Conservation (phyloP, 2,113 vertebrate species). For the Danionella cerebrum region DNA sequence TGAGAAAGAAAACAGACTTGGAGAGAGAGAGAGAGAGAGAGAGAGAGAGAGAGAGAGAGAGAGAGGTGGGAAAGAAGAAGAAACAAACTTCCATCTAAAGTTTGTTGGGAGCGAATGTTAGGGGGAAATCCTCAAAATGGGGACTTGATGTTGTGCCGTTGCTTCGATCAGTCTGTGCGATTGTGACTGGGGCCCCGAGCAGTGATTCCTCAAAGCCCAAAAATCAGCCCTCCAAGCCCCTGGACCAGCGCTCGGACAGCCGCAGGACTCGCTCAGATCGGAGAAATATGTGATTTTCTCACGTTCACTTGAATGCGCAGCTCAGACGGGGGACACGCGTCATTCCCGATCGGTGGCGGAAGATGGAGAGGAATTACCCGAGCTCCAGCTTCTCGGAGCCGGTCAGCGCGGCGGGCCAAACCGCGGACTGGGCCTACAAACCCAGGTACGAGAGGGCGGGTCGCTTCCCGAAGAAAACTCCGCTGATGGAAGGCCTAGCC, state of each 20-base stretch:
- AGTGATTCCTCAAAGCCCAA: slow-evolving; percentile 25
- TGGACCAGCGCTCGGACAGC: slow-evolving; percentile 13
- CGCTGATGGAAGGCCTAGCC: slow-evolving; percentile 61
- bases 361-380: slow-evolving; percentile 92
- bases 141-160: slow-evolving; percentile 56
- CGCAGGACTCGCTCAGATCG: slow-evolving; percentile 5
- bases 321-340: slow-evolving; percentile 57
- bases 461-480: slow-evolving; percentile 64
- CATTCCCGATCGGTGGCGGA: slow-evolving; percentile 61
- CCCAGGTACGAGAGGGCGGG: slow-evolving; percentile 75
- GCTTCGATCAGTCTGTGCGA: slow-evolving; percentile 39
- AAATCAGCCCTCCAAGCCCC: slow-evolving; percentile 17
- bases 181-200: slow-evolving; percentile 40
- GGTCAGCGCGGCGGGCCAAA: slow-evolving; percentile 70
- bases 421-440: slow-evolving; percentile 88
- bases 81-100: slow-evolving; percentile 45
- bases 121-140: slow-evolving; percentile 73
- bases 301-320: slow-evolving; percentile 57
- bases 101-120: slow-evolving; percentile 67
- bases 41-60: not conserved
- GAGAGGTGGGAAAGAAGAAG: not conserved
- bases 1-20: not conserved
- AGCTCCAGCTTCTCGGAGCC: slow-evolving; percentile 79
- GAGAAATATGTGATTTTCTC: slow-evolving; percentile 40
- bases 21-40: not conserved